Base-by-base conservation (phyloP, 2,113 vertebrate species). In the Corynorhinus townsendii region DNA sequence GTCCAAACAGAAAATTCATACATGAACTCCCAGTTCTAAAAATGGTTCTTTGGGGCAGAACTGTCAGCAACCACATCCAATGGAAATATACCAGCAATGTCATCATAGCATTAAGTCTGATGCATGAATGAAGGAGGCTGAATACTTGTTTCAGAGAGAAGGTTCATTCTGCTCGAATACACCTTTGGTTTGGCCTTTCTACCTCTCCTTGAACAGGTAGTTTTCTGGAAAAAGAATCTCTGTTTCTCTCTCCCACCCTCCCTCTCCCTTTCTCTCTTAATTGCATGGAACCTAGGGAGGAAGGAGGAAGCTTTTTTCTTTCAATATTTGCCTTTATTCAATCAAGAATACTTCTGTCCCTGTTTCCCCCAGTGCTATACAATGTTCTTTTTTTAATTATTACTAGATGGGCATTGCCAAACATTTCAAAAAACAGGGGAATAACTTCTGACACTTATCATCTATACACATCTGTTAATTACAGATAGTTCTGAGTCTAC, bases 1-100 rank as follows among this genome's bases (percentile, higher is more conserved):
- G 89, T 72, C 95, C 83, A 93, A 95, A 96, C 45, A 97, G 91
- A 95, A 98, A 97, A 98, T 94, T 97, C 95, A 95, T 3, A 91
- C 81, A 85, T 71, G n/a, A 92, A 77, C 84, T 96, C 73, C 73
- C 84, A 24, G 62, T 92, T 96, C 97, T 97, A 98, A 98, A 98
- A 97, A 92, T 35, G 3, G 12, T 94, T 95, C 81, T 64, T 76
- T 93, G 94, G 95, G 97, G 96, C 93, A 92, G 79, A 92, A 45
- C 76, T 52, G 72, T 87, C 47, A 47, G 69, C 87, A 0, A 8
- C 75, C 47, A 94, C 0, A 11, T 97, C 96, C 96, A 96, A 89
- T 80, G 92, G 97, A 97, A 98, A 97, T 43, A 81, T 49, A 90
- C 94, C 76, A 54, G 56, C 3, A 69, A 69, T 11, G 49, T 49